A percentile compares a stretch with the other conserved stretches of the same genome.
Conservation (phyloP, 2,113 vertebrate species). For the Rhabdomys dilectus region DNA sequence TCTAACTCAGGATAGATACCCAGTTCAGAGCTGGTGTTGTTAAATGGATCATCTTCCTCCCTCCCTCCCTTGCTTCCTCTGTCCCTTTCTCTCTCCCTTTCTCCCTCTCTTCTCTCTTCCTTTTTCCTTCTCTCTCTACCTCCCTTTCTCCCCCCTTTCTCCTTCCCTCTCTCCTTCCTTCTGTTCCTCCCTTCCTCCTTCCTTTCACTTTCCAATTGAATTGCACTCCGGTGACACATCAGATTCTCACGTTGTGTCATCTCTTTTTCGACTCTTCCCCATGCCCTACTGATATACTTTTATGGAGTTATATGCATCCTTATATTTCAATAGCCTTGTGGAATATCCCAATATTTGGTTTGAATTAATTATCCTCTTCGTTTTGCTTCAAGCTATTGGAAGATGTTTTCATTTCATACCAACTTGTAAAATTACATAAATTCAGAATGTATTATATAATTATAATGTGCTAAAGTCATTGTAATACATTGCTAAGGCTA, state of each 20-base stretch:
- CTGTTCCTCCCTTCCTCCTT: background rate
- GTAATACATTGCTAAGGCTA: too few species aligned
- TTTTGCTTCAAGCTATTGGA: background rate
- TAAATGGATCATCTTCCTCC: background rate
- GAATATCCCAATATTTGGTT: background rate
- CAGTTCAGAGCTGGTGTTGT: background rate
- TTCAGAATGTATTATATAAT: background rate
- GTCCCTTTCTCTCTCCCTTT: too few species aligned
- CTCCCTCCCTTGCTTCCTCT: too few species aligned
- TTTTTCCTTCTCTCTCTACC: fast-evolving
- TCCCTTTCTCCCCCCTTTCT: too few species aligned
- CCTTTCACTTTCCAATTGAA: background rate
- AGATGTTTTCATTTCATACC: background rate
- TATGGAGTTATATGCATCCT: background rate
- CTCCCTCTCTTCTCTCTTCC: background rate
- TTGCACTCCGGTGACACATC: background rate
- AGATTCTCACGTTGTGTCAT: background rate
- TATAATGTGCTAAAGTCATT: background rate
- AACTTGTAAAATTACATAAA: background rate
- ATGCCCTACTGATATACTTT: background rate
- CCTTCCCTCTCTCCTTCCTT: fast-evolving
- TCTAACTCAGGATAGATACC: background rate
- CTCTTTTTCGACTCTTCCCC: background rate
- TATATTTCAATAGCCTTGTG: background rate
- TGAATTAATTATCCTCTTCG: background rate